Base-by-base conservation (phyloP, 2,113 vertebrate species). In the Epinephelus cyanopodus region DNA sequence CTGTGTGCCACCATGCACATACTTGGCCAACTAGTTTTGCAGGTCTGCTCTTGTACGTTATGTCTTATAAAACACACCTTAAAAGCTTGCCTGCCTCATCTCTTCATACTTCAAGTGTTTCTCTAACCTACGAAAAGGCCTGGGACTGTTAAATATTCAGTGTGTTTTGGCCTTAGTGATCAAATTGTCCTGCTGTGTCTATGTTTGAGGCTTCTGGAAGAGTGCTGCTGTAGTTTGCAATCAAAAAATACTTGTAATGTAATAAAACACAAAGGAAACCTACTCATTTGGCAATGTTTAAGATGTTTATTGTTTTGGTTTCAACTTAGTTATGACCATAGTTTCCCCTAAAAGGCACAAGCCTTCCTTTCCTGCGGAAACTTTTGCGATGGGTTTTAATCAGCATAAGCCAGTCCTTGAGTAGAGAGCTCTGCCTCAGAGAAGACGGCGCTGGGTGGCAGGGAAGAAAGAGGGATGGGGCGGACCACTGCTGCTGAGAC, bases 381-480 rank as follows among this genome's bases (percentile, higher is more conserved):
- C 94, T 96, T 88, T 96, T 96, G 37, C 95, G 93, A 82, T 96
- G 95, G 87, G 94, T 94, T 94, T 95, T 95, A 62, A 95, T 95
- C 78, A 95, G 90, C 95, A 93, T 95, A 82, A 96, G 92, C 95
- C 95, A 96, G 95, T 96, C 95, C 91, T 96, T 96, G 85, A 95
- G 91, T 69, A 95, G 81, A 87, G 90, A 93, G 92, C 92, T 90
- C 83, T 92, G 92, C 86, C 84, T 94, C 78, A 91, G 93, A 82
- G 87, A 84, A 73, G 90, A 84, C 52, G 80, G 78, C 69, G 89
- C 79, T 45, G 87, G 89, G 79, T 74, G 77, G 67, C 58, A 75
- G 33, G 73, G 77, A n/a, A 47, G 72, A 5, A 42, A 78, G 47
- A 64, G 80, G 58, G 83, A 63, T 17, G 81, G 65, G 56, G 68